Base-by-base conservation (phyloP, 2,888 invertebrate genomes). In the Sussaba pulchella region DNA sequence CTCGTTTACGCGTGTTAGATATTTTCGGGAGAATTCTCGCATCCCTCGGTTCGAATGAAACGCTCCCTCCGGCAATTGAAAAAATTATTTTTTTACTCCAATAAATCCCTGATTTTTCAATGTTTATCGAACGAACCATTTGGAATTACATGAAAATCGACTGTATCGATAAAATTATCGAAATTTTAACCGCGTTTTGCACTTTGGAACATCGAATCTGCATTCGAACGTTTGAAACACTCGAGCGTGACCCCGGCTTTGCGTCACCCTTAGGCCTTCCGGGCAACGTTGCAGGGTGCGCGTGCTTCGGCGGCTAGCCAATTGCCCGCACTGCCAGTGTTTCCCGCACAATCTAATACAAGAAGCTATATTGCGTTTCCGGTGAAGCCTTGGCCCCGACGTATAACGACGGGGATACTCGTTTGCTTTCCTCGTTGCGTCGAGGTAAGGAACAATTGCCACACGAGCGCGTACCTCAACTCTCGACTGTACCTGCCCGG, bases 1-100 rank as follows among this genome's bases (percentile, higher is more conserved):
- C 83, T 77, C 75, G 81, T 81, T 84, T 5, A 79, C 75, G 47
- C 78, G 63, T 78, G 77, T 78, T 81, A 78, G 73, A 78, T 79
- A 83, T 81, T 79, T 74, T 21, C 63, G n/a, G 47, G 10, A 24
- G 19, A 59, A 39, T 43, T 6, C 2, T 31, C 39, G 43, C 61
- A 26, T 19, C 57, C 54, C 14, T 31, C 6, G 31, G 2, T 1
- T 31, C 36, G 5, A 0, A 4, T 8, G 5, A 54, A 54, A 54
- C 6, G 24, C 6, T 39, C 52, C 26, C 52, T 54, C 52, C 14
- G 52, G 52, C 52, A 54, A 0, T n/a, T n/a, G n/a, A n/a, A n/a
- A n/a, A n/a, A 39, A 17, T 59, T 36, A 17, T 24, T 54, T 67
- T 54, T 47, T 26, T 36, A 12, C 19, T 3, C 10, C 12, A 45